These are phyloP conservation scores for Drosophila triauraria DNA, from an alignment of 1,140 invertebrate genomes.

Conservation along the genomic window DNA sequence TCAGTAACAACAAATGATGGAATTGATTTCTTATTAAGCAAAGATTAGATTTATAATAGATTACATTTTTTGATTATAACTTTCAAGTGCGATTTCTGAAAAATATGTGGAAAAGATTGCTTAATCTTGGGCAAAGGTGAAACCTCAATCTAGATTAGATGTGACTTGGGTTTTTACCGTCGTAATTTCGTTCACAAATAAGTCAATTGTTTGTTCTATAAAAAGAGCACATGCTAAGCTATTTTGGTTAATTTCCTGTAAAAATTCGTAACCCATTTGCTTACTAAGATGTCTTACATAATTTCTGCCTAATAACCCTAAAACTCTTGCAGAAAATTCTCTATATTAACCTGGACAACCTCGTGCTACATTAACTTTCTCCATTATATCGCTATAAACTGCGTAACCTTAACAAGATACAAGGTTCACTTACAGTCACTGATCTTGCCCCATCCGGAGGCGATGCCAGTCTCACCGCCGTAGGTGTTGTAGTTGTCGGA, in stretches of 20 bases:
- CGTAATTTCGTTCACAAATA: conserved; percentile 5
- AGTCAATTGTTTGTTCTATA: not conserved
- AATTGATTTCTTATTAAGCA: not conserved
- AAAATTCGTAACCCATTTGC: rapidly evolving
- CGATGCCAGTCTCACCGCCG: conserved; percentile 35
- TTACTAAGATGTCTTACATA: not conserved
- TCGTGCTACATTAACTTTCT: conserved; percentile 9
- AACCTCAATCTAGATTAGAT: not conserved
- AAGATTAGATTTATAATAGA: conserved; percentile 18
- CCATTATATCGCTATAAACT: not conserved
- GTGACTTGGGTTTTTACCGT: conserved; percentile 8
- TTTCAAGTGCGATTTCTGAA: not conserved
- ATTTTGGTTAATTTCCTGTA: not conserved
- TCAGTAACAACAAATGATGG: not conserved
- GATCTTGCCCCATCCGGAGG: conserved; percentile 76
- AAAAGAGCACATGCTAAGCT: not conserved
- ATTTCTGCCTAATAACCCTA: not conserved
- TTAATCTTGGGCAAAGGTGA: conserved; percentile 9
- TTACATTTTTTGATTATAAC: conserved; percentile 3
- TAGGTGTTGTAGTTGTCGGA: conserved; percentile 48
- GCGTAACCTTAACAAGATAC: not conserved
- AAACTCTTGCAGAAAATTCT: not conserved
- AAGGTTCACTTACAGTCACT: conserved; percentile 58
- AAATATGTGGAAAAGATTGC: conserved; percentile 2
- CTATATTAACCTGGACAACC: not conserved